A percentile compares a stretch with the other conserved stretches of the same genome.
Evolutionary conservation across 2,113 vertebrate genomes (phyloP).

Genomic region (Coptodon bakossiorum): DNA sequence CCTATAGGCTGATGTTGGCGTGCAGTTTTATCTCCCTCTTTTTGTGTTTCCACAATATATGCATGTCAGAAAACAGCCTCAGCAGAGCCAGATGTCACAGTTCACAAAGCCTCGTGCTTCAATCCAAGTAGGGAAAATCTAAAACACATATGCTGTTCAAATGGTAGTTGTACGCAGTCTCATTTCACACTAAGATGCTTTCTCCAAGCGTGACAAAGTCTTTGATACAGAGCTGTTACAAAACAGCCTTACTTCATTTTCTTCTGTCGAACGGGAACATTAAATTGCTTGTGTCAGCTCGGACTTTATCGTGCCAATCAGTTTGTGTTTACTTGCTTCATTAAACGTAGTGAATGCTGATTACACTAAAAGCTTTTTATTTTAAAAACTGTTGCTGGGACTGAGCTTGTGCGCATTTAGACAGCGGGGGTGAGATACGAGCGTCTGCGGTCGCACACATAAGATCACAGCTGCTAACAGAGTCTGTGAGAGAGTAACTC

Average conservation of each 20-base stretch:
- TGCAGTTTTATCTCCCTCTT: neutral
- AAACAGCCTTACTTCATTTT: neutral
- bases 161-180: neutral
- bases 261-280: neutral
- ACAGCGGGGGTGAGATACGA: neutral
- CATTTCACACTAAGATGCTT: neutral
- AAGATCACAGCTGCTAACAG: neutral
- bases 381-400: neutral
- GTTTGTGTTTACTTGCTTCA: neutral
- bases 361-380: neutral
- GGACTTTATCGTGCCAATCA: neutral
- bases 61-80: neutral
- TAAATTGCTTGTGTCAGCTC: neutral
- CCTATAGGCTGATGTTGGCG: neutral
- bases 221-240: neutral
- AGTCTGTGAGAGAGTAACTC: neutral
- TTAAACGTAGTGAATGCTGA: neutral
- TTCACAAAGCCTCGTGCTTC: neutral
- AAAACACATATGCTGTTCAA: neutral
- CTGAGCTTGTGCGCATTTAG: neutral
- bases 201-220: neutral
- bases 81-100: conserved; percentile 9
- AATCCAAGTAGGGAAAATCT: neutral
- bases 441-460: neutral
- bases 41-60: neutral